Percentiles rank a stretch among this genome's conserved stretches.
These are phyloP conservation scores for Hylaeus volcanicus DNA, from an alignment of 1,140 invertebrate species.

Conservation along the genomic window DNA sequence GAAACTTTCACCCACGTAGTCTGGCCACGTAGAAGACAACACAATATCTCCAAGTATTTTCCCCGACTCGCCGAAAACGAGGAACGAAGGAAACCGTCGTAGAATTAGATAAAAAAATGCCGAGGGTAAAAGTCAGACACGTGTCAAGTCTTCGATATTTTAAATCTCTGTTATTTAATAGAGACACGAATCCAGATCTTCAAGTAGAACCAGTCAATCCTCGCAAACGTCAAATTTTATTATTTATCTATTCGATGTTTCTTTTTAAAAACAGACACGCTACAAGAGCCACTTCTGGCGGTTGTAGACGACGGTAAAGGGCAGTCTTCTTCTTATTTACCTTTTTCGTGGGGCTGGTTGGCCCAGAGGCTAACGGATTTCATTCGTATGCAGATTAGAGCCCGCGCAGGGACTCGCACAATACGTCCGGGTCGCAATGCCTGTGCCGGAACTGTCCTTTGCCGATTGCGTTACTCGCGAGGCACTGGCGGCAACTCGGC, in stretches of 20 bases:
- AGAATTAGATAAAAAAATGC: neutral
- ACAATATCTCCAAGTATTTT: too few species aligned
- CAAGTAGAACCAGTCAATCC: too few species aligned
- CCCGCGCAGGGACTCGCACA: neutral
- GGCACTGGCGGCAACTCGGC: neutral
- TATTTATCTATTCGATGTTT: too few species aligned
- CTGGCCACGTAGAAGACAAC: neutral
- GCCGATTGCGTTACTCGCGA: conserved; percentile 14
- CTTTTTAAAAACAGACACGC: neutral
- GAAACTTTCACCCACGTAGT: conserved; percentile 5
- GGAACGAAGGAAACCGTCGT: neutral
- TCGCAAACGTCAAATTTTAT: too few species aligned
- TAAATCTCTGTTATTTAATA: too few species aligned
- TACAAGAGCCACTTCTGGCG: conserved; percentile 4
- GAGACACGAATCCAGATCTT: too few species aligned
- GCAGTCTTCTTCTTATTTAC: conserved; percentile 18
- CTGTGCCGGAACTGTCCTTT: neutral
- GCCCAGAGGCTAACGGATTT: conserved; percentile 33
- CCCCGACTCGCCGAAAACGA: neutral
- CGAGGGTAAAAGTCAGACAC: too few species aligned
- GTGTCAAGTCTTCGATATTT: too few species aligned
- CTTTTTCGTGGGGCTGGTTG: neutral
- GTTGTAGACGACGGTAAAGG: too few species aligned
- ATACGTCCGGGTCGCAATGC: conserved; percentile 3
- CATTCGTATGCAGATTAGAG: conserved; percentile 49